Conservation (phyloP, 2,797 vertebrate genomes). For the Muscicapa comitata region DNA sequence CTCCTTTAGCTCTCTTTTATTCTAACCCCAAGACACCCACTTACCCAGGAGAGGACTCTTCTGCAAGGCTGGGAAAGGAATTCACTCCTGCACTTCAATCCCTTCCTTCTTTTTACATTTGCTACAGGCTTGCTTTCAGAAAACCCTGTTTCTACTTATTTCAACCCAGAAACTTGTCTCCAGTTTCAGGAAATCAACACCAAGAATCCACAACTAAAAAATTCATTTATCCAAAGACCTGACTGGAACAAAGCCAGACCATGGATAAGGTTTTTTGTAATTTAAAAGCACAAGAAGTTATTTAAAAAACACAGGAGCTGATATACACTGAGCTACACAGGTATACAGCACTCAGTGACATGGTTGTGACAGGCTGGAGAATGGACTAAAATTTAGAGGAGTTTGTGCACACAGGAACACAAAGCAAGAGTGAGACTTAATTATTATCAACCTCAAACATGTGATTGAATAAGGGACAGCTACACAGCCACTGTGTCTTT, state of each 20-base stretch:
- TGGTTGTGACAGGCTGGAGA: neutral
- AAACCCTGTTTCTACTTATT: neutral
- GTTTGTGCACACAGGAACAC: neutral
- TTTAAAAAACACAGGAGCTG: neutral
- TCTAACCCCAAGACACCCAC: neutral
- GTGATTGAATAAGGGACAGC: neutral
- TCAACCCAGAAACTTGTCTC: neutral
- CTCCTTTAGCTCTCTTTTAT: slow-evolving; percentile 8
- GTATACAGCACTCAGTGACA: neutral
- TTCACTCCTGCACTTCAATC: neutral
- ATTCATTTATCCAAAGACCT: neutral
- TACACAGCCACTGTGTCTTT: neutral
- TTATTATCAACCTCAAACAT: fast-evolving
- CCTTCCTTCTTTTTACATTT: neutral
- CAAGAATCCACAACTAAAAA: neutral
- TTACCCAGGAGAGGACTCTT: neutral
- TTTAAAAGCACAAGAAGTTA: neutral
- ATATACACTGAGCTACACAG: neutral
- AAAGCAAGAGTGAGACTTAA: neutral
- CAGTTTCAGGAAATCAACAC: neutral
- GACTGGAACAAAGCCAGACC: neutral
- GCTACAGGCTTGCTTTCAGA: neutral
- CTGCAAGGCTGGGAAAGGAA: neutral
- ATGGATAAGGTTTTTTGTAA: neutral
- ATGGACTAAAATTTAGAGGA: neutral